phyloP scores from a whole-genome alignment of 2,797 vertebrate species.

The Sebastiscus albofasciatus region DNA sequence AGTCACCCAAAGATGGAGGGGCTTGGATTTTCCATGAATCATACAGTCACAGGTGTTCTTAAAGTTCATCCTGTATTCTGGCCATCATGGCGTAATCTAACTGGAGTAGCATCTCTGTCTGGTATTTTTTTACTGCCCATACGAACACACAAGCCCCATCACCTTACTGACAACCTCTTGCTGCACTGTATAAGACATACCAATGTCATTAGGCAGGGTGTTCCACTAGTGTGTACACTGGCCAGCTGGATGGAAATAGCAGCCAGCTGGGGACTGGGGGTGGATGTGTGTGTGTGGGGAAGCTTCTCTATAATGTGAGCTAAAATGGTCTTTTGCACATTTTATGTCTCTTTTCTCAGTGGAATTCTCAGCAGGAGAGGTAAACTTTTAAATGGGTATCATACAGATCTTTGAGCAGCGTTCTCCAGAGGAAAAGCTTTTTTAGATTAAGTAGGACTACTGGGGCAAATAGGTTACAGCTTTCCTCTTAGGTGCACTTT shows the following conservation, averaged over 20 bases:
- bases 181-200: neutral
- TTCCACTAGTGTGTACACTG: conserved; percentile 5
- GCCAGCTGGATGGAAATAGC: conserved; percentile 26
- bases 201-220: conserved; percentile 3
- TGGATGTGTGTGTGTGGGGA: neutral
- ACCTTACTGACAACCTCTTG: neutral
- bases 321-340: conserved; percentile 2
- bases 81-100: neutral
- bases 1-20: neutral
- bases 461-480: neutral
- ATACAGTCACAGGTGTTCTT: neutral
- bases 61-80: neutral
- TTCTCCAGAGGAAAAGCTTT: neutral
- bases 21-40: neutral
- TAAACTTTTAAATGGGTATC: neutral
- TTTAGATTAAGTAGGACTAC: neutral
- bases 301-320: neutral
- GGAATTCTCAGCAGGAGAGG: neutral
- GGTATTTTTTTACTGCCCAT: neutral
- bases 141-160: neutral
- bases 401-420: neutral
- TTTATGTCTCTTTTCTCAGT: neutral
- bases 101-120: neutral
- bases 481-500: neutral
- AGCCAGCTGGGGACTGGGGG: conserved; percentile 14